Base-by-base conservation (phyloP, 2,113 vertebrate genomes). In the Dipodomys spectabilis region DNA sequence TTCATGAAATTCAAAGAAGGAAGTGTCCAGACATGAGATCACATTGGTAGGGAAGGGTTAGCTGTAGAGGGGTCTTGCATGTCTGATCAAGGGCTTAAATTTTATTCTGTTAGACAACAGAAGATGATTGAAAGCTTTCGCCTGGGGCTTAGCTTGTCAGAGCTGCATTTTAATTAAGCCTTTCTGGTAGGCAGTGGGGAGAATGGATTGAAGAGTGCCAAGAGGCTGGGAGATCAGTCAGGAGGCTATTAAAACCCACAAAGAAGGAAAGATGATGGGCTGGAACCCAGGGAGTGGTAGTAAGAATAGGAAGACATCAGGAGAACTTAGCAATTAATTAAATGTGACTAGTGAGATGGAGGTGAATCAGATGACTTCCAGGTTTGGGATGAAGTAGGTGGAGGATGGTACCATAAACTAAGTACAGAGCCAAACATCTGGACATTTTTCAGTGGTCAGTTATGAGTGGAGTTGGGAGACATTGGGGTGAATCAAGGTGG, bases 151-250 rank as follows among this genome's bases (percentile, higher is more conserved):
- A 85, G 90, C 85, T 44, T 75, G 73, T 81, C 32, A 94, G 95
- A 94, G 67, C 65, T 95, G 93, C 90, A 91, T 96, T 95, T 96
- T 97, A 96, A 96, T 97, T 93, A 97, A 95, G 96, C 68, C 57
- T 30, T 80, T 93, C 88, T 81, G 82, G 72, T 88, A 90, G 90
- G 15, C 88, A 90, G 82, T 77, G 15, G 85, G 92, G 85, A 94
- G 84, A 65, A 87, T 75, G 92, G 90, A 93, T 75, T 93, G 69
- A 74, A 92, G 81, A 94, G 44, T 23, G 16, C 82, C 62, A 74
- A 82, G 90, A 90, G 62, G 84, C 87, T 88, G 78, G 67, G 85
- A 84, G 87, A 87, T 94, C 68, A 78, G 92, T 60, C 68, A 84
- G 44, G 49, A 75, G 90, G 92, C 90, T 95, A 85, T 84, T 77